Evolutionary conservation across 2,888 invertebrate genomes (phyloP).

Genomic region (Tipula unca): DNA sequence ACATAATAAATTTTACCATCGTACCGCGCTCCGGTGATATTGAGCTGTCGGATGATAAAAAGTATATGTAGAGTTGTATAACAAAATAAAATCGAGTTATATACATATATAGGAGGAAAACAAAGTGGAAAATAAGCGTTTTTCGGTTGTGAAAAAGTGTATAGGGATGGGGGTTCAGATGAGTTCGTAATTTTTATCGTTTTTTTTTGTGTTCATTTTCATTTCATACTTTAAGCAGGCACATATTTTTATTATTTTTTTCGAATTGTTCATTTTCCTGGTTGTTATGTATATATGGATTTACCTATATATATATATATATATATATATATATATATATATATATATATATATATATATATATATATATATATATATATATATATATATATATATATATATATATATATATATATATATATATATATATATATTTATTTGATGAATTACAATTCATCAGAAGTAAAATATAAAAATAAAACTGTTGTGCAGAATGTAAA

Average conservation of each 20-base stretch:
- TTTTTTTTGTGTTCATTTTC: neutral
- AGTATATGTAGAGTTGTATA: neutral
- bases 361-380: too few species aligned
- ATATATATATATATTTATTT: neutral
- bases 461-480: neutral
- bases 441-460: neutral
- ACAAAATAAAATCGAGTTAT: neutral
- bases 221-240: neutral
- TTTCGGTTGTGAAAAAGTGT: neutral
- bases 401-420: too few species aligned
- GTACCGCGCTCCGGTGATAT: neutral
- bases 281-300: neutral
- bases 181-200: constrained; percentile 8
- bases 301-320: neutral
- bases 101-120: neutral
- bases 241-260: neutral
- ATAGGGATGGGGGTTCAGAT: neutral
- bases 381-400: too few species aligned
- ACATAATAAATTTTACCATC: neutral
- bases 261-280: neutral
- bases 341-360: too few species aligned
- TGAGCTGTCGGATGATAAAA: neutral
- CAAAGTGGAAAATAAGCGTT: neutral
- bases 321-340: too few species aligned
- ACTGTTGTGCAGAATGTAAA: too few species aligned